These are phyloP conservation scores for Danio choprae DNA, from an alignment of 2,797 vertebrate species.

Conservation along the genomic window DNA sequence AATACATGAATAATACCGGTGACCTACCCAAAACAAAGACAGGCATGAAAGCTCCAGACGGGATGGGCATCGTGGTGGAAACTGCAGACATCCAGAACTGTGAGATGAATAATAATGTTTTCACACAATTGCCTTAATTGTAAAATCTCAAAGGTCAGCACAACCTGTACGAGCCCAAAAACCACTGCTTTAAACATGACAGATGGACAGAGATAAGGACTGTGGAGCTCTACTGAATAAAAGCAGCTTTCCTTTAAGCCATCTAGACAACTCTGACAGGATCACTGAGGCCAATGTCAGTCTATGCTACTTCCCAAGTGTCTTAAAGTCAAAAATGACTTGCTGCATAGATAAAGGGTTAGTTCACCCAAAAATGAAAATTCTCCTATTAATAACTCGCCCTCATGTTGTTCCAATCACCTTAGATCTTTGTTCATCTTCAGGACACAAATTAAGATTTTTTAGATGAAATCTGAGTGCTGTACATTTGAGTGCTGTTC, in stretches of 20 bases:
- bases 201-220: conserved; percentile 7
- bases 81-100: conserved; percentile 97
- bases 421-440: too few species aligned
- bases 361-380: too few species aligned
- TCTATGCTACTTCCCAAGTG: neutral
- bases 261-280: neutral
- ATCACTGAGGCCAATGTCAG: neutral
- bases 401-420: too few species aligned
- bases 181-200: neutral
- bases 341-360: neutral
- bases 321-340: neutral
- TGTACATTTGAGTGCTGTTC: too few species aligned
- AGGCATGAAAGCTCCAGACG: conserved; percentile 96
- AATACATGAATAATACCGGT: neutral
- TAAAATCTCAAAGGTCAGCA: conserved; percentile 6
- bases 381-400: too few species aligned
- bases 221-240: neutral
- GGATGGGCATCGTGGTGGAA: conserved; percentile 95
- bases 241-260: neutral
- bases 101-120: conserved; percentile 62
- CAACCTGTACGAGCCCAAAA: neutral
- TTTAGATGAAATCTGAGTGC: too few species aligned
- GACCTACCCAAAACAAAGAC: conserved; percentile 92
- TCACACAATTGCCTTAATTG: neutral
- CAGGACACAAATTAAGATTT: too few species aligned